Conservation (phyloP, 2,113 vertebrate genomes). For the Oncorhynchus nerka region DNA sequence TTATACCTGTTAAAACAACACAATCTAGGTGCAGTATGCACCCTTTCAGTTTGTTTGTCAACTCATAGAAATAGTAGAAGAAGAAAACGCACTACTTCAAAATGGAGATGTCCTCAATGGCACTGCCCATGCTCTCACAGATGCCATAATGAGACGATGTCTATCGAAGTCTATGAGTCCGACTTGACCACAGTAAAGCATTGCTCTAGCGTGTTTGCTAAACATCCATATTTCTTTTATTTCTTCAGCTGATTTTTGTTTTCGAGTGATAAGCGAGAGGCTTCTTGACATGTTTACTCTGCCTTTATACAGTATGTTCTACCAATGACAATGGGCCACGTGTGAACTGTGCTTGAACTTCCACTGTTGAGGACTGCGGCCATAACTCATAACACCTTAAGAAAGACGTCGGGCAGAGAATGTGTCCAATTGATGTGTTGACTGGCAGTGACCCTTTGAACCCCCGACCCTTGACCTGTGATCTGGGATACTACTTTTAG, state of each 20-base stretch:
- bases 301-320: constrained; percentile 11
- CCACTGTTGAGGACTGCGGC: constrained; percentile 31
- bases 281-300: constrained; percentile 36
- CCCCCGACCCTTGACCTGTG: constrained; percentile 40
- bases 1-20: too few relatives aligned
- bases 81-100: too few relatives aligned
- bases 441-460: constrained; percentile 51
- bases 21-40: too few relatives aligned
- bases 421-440: constrained; percentile 43
- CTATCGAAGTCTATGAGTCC: too few relatives aligned
- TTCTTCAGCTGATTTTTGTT: constrained; percentile 13
- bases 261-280: constrained; percentile 28
- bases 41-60: too few relatives aligned
- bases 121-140: too few relatives aligned
- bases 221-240: constrained; percentile 42
- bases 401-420: constrained; percentile 49
- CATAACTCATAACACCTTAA: constrained; percentile 58
- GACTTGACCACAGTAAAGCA: constrained; percentile 26
- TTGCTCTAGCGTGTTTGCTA: constrained; percentile 42
- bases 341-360: constrained; percentile 52
- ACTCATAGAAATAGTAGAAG: too few relatives aligned
- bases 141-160: too few relatives aligned
- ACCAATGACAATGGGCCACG: constrained; percentile 35
- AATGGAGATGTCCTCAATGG: too few relatives aligned
- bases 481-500: constrained; percentile 42